phyloP scores from a whole-genome alignment of 2,888 invertebrate species.

The Schizotus pectinicornis region DNA sequence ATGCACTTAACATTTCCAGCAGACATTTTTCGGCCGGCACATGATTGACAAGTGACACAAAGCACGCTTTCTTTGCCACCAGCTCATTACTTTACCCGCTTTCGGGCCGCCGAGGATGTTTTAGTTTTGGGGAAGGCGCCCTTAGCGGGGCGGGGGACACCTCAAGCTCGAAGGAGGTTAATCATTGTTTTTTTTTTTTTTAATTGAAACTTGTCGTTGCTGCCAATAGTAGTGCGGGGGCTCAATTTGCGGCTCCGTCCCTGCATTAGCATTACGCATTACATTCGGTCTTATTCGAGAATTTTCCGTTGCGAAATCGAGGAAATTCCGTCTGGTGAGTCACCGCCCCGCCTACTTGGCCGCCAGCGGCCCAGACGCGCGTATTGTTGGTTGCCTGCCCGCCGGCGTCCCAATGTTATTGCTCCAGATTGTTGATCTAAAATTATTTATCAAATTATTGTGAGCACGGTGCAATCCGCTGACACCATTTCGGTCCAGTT shows the following conservation, averaged over 20 bases:
- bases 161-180: too few species aligned
- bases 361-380: not conserved
- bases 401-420: conserved; percentile 7
- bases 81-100: too few species aligned
- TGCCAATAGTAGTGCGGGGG: too few species aligned
- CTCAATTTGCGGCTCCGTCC: not conserved
- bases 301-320: not conserved
- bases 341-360: conserved; percentile 12
- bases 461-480: too few species aligned
- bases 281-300: not conserved
- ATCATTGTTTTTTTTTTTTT: too few species aligned
- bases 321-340: conserved; percentile 21
- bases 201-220: too few species aligned
- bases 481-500: too few species aligned
- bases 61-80: conserved; percentile 1
- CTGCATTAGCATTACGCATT: not conserved
- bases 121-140: too few species aligned
- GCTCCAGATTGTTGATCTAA: too few species aligned
- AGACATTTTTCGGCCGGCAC: conserved; percentile 16
- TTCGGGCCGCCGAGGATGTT: too few species aligned
- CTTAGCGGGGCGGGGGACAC: too few species aligned
- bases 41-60: conserved; percentile 18
- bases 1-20: not conserved
- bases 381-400: conserved; percentile 22
- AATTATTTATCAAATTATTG: too few species aligned